Percentiles rank a stretch among this genome's conserved stretches.
Evolutionary conservation across 2,888 invertebrate genomes (phyloP).

Genomic region (Quadroppia sp.): DNA sequence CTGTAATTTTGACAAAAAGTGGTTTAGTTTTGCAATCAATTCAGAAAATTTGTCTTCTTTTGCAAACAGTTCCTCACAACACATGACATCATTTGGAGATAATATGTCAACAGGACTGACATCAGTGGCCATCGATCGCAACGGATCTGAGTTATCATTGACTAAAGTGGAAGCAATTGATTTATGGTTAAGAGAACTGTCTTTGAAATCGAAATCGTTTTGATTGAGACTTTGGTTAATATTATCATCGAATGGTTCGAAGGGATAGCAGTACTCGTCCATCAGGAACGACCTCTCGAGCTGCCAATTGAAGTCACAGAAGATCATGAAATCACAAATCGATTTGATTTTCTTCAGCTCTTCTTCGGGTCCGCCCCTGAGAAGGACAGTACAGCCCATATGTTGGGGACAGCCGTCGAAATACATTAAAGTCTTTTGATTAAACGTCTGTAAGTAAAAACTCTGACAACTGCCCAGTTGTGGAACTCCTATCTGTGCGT

Average conservation of each 20-base stretch:
- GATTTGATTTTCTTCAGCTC: constrained; percentile 76
- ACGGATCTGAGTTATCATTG: constrained; percentile 77
- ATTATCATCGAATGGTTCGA: neutral
- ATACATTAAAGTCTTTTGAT: constrained; percentile 80
- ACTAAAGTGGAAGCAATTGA: constrained; percentile 57
- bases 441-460: constrained; percentile 44
- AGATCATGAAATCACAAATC: constrained; percentile 73
- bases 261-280: constrained; percentile 57
- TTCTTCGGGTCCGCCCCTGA: constrained; percentile 68
- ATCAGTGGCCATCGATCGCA: constrained; percentile 55
- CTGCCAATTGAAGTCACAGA: constrained; percentile 82
- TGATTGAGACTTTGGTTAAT: neutral
- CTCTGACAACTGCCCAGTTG: constrained; percentile 70
- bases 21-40: constrained; percentile 27
- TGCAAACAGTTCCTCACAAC: neutral
- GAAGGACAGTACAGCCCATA: constrained; percentile 77
- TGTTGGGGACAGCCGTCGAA: constrained; percentile 84
- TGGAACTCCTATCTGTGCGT: constrained; percentile 78
- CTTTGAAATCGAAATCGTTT: neutral
- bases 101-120: neutral
- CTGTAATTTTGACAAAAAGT: constrained; percentile 47
- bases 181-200: neutral
- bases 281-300: constrained; percentile 84
- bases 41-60: constrained; percentile 30
- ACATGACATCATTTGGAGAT: neutral